These are phyloP conservation scores for Gryllus bimaculatus DNA, from an alignment of 1,140 invertebrate genomes.

Conservation along the genomic window DNA sequence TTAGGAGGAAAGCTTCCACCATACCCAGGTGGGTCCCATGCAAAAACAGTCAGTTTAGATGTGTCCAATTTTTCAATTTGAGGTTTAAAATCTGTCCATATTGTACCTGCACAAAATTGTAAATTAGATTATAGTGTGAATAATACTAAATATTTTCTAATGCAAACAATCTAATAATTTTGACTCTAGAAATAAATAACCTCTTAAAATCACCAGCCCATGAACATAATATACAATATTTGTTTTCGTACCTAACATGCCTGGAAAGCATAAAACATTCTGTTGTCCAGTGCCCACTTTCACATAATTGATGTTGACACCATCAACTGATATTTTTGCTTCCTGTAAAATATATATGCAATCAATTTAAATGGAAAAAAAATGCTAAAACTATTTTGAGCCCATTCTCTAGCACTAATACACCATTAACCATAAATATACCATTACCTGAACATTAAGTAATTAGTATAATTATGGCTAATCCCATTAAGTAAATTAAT, in stretches of 20 bases:
- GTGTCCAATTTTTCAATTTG: slow-evolving; percentile 61
- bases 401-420: too few species aligned
- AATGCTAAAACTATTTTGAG: too few species aligned
- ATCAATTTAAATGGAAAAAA: not conserved
- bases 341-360: slow-evolving; percentile 28
- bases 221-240: not conserved
- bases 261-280: slow-evolving; percentile 62
- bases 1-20: slow-evolving; percentile 72
- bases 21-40: slow-evolving; percentile 83
- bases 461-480: too few species aligned
- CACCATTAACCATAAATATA: too few species aligned
- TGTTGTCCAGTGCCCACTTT: slow-evolving; percentile 58
- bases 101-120: slow-evolving; percentile 39
- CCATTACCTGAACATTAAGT: too few species aligned
- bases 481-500: too few species aligned
- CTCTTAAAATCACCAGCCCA: not conserved
- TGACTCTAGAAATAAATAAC: not conserved
- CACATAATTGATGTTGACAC: slow-evolving; percentile 57
- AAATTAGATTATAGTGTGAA: not conserved
- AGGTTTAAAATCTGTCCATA: slow-evolving; percentile 72
- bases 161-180: not conserved
- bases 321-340: slow-evolving; percentile 47
- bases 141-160: not conserved
- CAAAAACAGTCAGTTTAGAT: slow-evolving; percentile 63
- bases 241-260: slow-evolving; percentile 50